Evolutionary conservation across 1,140 invertebrate genomes (phyloP).

Genomic region (Heliothis subflexa): DNA sequence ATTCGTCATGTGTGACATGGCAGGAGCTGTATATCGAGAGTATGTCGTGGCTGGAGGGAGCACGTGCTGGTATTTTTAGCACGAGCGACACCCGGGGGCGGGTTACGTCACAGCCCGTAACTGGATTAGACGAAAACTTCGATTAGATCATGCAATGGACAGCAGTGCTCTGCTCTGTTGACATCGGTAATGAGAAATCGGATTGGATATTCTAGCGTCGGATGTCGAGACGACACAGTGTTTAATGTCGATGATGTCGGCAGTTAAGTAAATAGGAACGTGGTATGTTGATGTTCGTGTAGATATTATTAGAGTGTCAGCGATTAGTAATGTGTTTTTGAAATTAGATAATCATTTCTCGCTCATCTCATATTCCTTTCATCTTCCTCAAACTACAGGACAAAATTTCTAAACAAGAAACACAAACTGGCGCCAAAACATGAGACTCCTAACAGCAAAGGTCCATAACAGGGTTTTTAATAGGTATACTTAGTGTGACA

Average conservation of each 20-base stretch:
- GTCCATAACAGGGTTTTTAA: conserved; percentile 14
- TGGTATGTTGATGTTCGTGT: too few species aligned
- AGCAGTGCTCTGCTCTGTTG: conserved; percentile 18
- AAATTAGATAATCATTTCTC: not conserved
- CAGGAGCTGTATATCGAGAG: conserved; percentile 43
- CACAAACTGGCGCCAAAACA: not conserved
- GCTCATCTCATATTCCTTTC: not conserved
- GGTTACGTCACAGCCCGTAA: conserved; percentile 59
- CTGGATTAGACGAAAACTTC: conserved; percentile 51
- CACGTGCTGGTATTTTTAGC: conserved; percentile 68
- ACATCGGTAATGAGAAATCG: conserved; percentile 31
- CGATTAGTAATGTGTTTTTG: not conserved
- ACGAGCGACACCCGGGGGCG: conserved; percentile 64
- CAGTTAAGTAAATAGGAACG: not conserved
- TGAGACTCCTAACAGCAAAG: not conserved
- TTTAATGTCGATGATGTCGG: not conserved
- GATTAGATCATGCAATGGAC: conserved; percentile 41
- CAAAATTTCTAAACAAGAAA: too few species aligned
- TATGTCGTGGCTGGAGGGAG: conserved; percentile 53
- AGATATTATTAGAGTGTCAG: not conserved
- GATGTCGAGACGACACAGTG: conserved; percentile 5
- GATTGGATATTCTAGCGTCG: not conserved
- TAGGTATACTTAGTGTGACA: conserved; percentile 25
- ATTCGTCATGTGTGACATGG: conserved; percentile 6
- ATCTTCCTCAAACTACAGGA: too few species aligned